Conservation (phyloP, 2,888 invertebrate species). For the Osmoderma eremita region DNA sequence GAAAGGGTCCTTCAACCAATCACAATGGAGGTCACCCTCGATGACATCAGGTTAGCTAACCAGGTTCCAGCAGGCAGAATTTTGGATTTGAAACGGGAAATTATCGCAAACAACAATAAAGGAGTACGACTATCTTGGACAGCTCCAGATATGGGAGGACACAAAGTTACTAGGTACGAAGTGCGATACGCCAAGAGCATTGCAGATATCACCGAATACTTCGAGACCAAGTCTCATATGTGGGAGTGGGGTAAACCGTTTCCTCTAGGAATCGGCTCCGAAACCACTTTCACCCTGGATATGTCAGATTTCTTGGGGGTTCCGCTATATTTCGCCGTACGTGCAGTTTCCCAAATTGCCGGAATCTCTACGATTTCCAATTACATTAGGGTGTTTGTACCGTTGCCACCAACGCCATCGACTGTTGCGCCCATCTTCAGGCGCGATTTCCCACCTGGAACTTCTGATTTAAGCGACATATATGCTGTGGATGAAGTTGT, state of each 20-base stretch:
- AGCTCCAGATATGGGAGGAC: slow-evolving; percentile 69
- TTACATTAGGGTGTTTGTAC: slow-evolving; percentile 66
- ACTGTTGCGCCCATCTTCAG: slow-evolving; percentile 62
- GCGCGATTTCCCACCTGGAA: slow-evolving; percentile 55
- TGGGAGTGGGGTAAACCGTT: slow-evolving; percentile 65
- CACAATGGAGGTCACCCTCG: slow-evolving; percentile 62
- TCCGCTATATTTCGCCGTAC: slow-evolving; percentile 67
- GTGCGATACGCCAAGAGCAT: slow-evolving; percentile 64
- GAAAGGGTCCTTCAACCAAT: slow-evolving; percentile 66
- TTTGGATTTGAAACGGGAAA: slow-evolving; percentile 67
- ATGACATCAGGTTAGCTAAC: slow-evolving; percentile 58
- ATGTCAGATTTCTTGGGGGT: slow-evolving; percentile 65
- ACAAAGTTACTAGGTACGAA: slow-evolving; percentile 66
- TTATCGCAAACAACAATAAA: slow-evolving; percentile 63
- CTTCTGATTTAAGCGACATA: slow-evolving; percentile 60
- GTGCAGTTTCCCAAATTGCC: slow-evolving; percentile 63
- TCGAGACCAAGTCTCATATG: slow-evolving; percentile 61
- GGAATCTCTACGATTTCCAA: slow-evolving; percentile 64
- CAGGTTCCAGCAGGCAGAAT: slow-evolving; percentile 65
- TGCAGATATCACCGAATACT: slow-evolving; percentile 64
- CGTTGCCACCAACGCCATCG: slow-evolving; percentile 66
- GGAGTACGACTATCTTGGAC: slow-evolving; percentile 69
- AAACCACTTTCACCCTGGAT: slow-evolving; percentile 65
- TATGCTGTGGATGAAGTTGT: slow-evolving; percentile 57
- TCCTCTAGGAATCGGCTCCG: slow-evolving; percentile 66